A percentile compares a stretch with the other conserved stretches of the same genome.
phyloP scores from a whole-genome alignment of 2,888 invertebrate species.

The Beris morrisii region DNA sequence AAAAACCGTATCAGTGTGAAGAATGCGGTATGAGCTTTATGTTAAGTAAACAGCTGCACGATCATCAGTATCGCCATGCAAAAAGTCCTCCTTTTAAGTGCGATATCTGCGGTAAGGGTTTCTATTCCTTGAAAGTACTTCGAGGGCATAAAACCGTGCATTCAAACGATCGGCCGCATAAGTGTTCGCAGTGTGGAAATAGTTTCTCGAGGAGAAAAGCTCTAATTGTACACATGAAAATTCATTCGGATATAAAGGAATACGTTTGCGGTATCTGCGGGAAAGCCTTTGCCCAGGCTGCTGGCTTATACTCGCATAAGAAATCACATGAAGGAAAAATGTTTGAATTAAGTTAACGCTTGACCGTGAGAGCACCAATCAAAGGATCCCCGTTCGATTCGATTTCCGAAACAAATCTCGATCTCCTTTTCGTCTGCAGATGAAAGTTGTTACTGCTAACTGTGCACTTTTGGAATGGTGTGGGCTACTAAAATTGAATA shows the following conservation, averaged over 20 bases:
- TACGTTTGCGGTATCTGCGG: constrained; percentile 37
- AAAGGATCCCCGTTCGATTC: too few relatives aligned
- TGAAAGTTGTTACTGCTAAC: too few relatives aligned
- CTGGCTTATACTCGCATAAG: constrained; percentile 37
- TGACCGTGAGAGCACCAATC: too few relatives aligned
- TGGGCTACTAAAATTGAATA: too few relatives aligned
- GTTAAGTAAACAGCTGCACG: constrained; percentile 38
- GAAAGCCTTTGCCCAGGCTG: constrained; percentile 39
- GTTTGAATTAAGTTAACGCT: too few relatives aligned
- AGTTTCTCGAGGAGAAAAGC: constrained; percentile 37
- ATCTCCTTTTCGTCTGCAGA: too few relatives aligned
- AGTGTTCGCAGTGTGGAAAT: constrained; percentile 33
- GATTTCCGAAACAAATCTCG: too few relatives aligned
- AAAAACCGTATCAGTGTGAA: constrained; percentile 38
- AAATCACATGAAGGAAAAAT: constrained; percentile 25
- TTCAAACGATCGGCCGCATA: constrained; percentile 17
- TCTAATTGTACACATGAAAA: constrained; percentile 38
- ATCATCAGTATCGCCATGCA: constrained; percentile 39
- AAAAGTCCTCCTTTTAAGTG: constrained; percentile 39
- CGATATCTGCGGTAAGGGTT: constrained; percentile 36
- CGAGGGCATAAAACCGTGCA: constrained; percentile 17
- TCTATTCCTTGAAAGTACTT: constrained; percentile 17
- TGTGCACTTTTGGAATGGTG: too few relatives aligned
- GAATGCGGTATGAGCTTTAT: constrained; percentile 30
- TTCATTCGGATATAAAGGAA: constrained; percentile 38